phyloP scores from a whole-genome alignment of 1,140 invertebrate species.

The Octopus bimaculoides region DNA sequence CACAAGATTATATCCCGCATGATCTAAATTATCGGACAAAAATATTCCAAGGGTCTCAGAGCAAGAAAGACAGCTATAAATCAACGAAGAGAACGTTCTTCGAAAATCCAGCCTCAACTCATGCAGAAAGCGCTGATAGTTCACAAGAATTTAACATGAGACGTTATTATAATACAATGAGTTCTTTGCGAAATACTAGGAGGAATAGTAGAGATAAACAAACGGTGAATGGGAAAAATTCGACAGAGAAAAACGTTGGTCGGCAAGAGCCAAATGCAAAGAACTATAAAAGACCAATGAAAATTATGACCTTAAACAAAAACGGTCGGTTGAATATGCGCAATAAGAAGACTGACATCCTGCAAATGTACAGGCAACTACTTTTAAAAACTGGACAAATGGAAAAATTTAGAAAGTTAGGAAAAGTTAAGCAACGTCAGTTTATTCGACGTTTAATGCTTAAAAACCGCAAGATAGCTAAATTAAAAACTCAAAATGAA shows the following conservation, averaged over 20 bases:
- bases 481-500: too few species aligned
- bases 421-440: neutral
- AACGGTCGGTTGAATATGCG: neutral
- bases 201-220: neutral
- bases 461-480: too few species aligned
- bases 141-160: neutral
- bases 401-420: neutral
- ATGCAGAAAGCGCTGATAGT: neutral
- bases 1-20: neutral
- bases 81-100: neutral
- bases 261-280: neutral
- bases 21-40: neutral
- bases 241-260: neutral
- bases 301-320: neutral
- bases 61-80: neutral
- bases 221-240: neutral
- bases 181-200: neutral
- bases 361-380: neutral
- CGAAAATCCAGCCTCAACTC: neutral
- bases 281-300: neutral
- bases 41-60: neutral
- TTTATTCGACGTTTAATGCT: neutral
- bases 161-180: neutral
- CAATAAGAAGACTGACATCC: neutral
- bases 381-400: neutral